These are phyloP conservation scores for Apotomis turbidana DNA, from an alignment of 2,888 invertebrate genomes.

Conservation along the genomic window DNA sequence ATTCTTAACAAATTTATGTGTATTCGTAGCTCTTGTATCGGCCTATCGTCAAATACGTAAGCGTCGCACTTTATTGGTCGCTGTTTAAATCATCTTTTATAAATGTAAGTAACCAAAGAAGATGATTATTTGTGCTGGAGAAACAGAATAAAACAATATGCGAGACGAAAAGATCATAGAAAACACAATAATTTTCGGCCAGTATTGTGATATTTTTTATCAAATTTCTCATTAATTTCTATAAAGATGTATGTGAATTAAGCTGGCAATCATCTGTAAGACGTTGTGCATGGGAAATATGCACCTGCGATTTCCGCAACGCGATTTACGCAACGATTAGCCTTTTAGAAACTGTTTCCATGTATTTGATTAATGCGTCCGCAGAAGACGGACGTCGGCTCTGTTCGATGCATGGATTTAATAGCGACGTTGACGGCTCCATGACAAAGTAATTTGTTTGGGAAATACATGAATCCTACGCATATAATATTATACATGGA, in stretches of 20 bases:
- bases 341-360: constrained; percentile 38
- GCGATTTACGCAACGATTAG: constrained; percentile 28
- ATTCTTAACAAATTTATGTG: too few relatives aligned
- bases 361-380: constrained; percentile 39
- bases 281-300: constrained; percentile 14
- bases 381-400: constrained; percentile 33
- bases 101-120: too few relatives aligned
- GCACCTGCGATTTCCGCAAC: constrained; percentile 22
- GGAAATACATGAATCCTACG: constrained; percentile 22
- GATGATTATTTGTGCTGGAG: too few relatives aligned
- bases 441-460: constrained; percentile 35
- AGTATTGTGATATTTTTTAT: constrained; percentile 5
- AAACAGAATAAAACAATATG: too few relatives aligned
- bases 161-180: constrained; percentile 1
- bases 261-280: background rate
- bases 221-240: background rate
- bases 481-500: background rate
- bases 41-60: too few relatives aligned
- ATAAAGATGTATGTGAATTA: constrained; percentile 1
- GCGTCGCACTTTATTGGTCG: too few relatives aligned
- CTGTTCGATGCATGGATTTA: constrained; percentile 33
- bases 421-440: constrained; percentile 23
- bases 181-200: constrained; percentile 16
- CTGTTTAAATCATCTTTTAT: too few relatives aligned
- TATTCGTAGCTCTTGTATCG: too few relatives aligned